A percentile compares a stretch with the other conserved stretches of the same genome.
These are phyloP conservation scores for Neogale vison DNA, from an alignment of 2,113 vertebrate species.

Conservation along the genomic window DNA sequence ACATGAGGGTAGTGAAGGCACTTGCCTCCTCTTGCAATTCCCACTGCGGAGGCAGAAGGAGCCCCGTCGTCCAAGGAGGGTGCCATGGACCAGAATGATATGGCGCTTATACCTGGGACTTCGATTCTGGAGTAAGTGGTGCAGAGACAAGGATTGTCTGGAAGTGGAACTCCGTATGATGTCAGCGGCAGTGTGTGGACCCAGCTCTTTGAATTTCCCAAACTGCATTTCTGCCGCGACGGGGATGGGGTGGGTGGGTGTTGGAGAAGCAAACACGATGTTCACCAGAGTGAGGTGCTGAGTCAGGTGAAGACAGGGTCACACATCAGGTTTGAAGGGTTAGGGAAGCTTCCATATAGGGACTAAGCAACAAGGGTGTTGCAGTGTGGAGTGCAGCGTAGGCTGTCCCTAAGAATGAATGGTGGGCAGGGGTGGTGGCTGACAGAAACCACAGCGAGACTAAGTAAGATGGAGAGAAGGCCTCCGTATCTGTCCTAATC, in stretches of 20 bases:
- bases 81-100: background rate
- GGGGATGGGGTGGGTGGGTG: background rate
- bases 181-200: background rate
- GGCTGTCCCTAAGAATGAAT: background rate
- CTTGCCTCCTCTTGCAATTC: background rate
- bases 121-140: background rate
- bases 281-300: background rate
- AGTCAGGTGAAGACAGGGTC: background rate
- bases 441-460: background rate
- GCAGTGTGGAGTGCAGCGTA: rapidly evolving
- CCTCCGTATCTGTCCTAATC: background rate
- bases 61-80: background rate
- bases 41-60: background rate
- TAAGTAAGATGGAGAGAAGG: background rate
- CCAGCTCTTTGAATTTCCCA: background rate
- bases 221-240: too few species aligned
- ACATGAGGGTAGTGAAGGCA: background rate
- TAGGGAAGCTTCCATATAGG: background rate
- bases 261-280: background rate
- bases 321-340: background rate
- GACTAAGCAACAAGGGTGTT: background rate
- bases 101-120: background rate
- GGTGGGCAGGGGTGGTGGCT: background rate
- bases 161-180: background rate
- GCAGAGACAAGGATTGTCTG: background rate